Percentiles rank a stretch among this genome's conserved stretches.
Evolutionary conservation across 2,113 vertebrate species (phyloP).

Genomic region (Sinosuthora webbiana): DNA sequence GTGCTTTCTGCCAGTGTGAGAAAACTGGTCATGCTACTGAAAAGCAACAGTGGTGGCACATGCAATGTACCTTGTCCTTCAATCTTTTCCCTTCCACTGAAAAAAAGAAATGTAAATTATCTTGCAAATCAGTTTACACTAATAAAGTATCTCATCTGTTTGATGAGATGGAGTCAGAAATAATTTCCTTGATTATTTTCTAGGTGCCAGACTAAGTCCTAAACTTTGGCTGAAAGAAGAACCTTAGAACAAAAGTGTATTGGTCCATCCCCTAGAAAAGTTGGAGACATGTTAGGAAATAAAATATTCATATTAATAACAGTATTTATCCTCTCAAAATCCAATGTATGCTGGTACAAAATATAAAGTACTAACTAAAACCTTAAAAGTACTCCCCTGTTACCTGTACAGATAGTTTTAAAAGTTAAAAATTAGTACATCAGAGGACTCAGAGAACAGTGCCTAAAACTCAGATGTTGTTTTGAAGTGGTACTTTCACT

Average conservation of each 20-base stretch:
- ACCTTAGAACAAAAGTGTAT: background rate
- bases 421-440: background rate
- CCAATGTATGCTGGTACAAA: background rate
- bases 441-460: background rate
- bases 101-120: background rate
- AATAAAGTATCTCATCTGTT: background rate
- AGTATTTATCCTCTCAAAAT: background rate
- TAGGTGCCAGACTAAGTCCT: background rate
- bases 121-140: background rate
- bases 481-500: background rate
- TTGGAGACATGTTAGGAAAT: background rate
- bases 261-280: background rate
- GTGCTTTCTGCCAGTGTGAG: constrained; percentile 26
- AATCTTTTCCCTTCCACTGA: background rate
- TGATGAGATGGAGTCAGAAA: background rate
- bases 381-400: background rate
- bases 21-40: constrained; percentile 6
- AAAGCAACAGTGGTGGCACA: background rate
- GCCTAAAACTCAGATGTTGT: background rate
- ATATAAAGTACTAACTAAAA: background rate
- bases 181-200: background rate
- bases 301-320: background rate
- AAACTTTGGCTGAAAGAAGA: background rate
- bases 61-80: background rate
- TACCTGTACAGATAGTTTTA: background rate